These are phyloP conservation scores for Baronia brevicornis DNA, from an alignment of 2,888 invertebrate species.

Conservation along the genomic window DNA sequence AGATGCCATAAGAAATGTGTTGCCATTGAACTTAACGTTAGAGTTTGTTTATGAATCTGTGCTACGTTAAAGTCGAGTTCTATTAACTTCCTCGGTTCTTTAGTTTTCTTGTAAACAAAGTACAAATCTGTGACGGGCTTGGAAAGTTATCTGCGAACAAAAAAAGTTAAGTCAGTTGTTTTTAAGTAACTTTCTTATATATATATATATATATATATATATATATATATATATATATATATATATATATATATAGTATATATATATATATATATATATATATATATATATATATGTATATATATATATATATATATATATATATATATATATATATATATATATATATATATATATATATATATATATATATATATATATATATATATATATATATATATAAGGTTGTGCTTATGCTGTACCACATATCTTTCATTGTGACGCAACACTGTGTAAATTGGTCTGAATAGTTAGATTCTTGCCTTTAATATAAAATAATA, in stretches of 20 bases:
- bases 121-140: constrained; percentile 51
- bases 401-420: constrained; percentile 57
- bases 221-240: no score
- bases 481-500: constrained; percentile 38
- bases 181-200: constrained; percentile 13
- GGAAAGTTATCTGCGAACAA: constrained; percentile 36
- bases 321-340: no score
- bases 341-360: no score
- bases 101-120: constrained; percentile 52
- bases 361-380: no score
- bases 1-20: constrained; percentile 15
- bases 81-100: constrained; percentile 23
- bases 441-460: constrained; percentile 26
- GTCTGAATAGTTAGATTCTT: constrained; percentile 28
- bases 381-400: no score
- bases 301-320: no score
- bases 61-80: constrained; percentile 20
- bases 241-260: constrained; percentile 12
- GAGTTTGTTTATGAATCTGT: constrained; percentile 9
- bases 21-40: constrained; percentile 17
- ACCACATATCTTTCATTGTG: constrained; percentile 46
- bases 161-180: constrained; percentile 27
- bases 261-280: constrained; percentile 13
- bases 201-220: no score
- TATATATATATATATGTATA: no score